A percentile compares a stretch with the other conserved stretches of the same genome.
phyloP scores from a whole-genome alignment of 1,140 invertebrate species.

The Ostrea edulis region DNA sequence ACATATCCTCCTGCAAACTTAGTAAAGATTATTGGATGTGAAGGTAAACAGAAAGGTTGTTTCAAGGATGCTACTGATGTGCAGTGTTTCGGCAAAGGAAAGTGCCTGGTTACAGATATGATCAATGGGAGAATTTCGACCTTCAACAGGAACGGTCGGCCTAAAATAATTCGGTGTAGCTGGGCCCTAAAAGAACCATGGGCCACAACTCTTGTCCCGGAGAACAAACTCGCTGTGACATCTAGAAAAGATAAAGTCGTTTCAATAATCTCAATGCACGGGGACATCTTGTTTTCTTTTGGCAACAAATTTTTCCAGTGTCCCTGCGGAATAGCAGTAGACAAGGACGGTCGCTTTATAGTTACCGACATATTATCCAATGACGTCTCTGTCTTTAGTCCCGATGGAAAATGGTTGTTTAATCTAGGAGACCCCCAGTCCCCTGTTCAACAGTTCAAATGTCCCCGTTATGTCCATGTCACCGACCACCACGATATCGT shows the following conservation, averaged over 20 bases:
- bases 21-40: background rate
- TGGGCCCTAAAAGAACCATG: slow-evolving; percentile 54
- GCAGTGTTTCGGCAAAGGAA: slow-evolving; percentile 15
- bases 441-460: slow-evolving; percentile 43
- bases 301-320: slow-evolving; percentile 56
- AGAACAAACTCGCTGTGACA: slow-evolving; percentile 56
- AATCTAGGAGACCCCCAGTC: slow-evolving; percentile 38
- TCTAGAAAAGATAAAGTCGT: slow-evolving; percentile 54
- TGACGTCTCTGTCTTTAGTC: slow-evolving; percentile 53
- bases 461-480: slow-evolving; percentile 64
- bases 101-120: slow-evolving; percentile 34
- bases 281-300: slow-evolving; percentile 72
- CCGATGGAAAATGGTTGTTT: slow-evolving; percentile 49
- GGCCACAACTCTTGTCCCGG: slow-evolving; percentile 44
- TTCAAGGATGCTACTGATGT: slow-evolving; percentile 22
- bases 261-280: slow-evolving; percentile 52
- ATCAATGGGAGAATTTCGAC: slow-evolving; percentile 22
- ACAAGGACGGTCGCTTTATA: slow-evolving; percentile 52
- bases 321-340: slow-evolving; percentile 62
- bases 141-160: background rate
- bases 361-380: slow-evolving; percentile 59
- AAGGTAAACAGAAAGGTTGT: slow-evolving; percentile 31
- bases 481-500: slow-evolving; percentile 61
- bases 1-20: background rate
- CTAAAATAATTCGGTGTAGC: slow-evolving; percentile 1